phyloP scores from a whole-genome alignment of 2,888 invertebrate genomes.

The Lydus trimaculatus region DNA sequence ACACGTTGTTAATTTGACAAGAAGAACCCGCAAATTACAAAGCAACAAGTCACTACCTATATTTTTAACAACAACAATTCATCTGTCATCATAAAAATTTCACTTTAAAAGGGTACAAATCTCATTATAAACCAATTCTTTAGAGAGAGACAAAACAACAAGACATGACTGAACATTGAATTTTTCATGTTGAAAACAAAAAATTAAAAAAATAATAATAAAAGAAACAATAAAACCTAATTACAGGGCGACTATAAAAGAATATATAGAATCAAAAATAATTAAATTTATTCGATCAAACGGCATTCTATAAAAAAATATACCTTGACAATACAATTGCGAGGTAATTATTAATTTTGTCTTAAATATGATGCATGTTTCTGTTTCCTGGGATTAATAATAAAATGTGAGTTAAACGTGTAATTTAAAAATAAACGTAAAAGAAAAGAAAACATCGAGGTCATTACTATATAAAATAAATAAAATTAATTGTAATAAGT shows the following conservation, averaged over 20 bases:
- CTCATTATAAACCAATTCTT: slow-evolving; percentile 17
- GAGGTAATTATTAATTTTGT: slow-evolving; percentile 27
- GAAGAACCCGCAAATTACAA: slow-evolving; percentile 48
- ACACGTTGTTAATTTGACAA: slow-evolving; percentile 53
- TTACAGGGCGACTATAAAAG: not conserved
- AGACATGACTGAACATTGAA: not conserved
- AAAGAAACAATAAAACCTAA: slow-evolving; percentile 4
- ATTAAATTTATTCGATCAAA: slow-evolving; percentile 22
- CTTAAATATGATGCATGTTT: slow-evolving; percentile 23
- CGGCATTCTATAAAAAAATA: slow-evolving; percentile 22
- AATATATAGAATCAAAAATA: slow-evolving; percentile 14
- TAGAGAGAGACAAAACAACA: not conserved
- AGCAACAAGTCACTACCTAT: slow-evolving; percentile 30
- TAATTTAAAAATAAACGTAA: slow-evolving; percentile 17
- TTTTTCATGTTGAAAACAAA: not conserved
- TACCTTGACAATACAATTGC: slow-evolving; percentile 34
- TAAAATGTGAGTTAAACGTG: slow-evolving; percentile 3
- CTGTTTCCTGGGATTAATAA: slow-evolving; percentile 29
- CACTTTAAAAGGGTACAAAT: slow-evolving; percentile 29
- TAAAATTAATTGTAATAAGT: not conserved
- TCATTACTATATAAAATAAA: not conserved
- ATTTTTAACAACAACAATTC: slow-evolving; percentile 43
- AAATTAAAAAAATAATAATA: not conserved
- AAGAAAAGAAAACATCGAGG: not conserved
- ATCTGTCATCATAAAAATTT: slow-evolving; percentile 51